Evolutionary conservation across 2,888 invertebrate genomes (phyloP).

Genomic region (Apocheima hispidaria): DNA sequence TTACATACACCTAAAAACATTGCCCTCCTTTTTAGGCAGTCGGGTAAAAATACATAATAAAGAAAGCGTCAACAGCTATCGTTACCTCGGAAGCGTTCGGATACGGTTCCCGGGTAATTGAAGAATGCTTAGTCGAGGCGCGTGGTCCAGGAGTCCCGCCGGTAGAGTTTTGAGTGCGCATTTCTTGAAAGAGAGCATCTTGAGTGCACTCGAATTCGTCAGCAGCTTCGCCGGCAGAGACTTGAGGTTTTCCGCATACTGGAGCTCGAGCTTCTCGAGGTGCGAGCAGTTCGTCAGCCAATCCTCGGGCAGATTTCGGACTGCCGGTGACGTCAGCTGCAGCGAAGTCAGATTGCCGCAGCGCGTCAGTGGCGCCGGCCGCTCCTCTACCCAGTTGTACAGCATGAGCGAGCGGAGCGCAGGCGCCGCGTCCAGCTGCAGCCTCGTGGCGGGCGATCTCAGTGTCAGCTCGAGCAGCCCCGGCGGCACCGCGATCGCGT

Average conservation of each 20-base stretch:
- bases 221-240: constrained; percentile 20
- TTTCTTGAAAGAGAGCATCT: constrained; percentile 17
- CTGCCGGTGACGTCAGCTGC: constrained; percentile 35
- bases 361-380: background rate
- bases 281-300: constrained; percentile 40
- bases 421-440: background rate
- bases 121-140: constrained; percentile 38
- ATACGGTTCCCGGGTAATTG: constrained; percentile 34
- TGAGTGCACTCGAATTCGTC: background rate
- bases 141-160: constrained; percentile 43
- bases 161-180: constrained; percentile 43
- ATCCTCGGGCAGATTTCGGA: constrained; percentile 33
- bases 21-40: too few species aligned
- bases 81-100: background rate
- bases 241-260: background rate
- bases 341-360: background rate
- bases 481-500: constrained; percentile 20
- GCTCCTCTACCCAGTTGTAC: too few species aligned
- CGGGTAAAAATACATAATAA: too few species aligned
- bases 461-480: constrained; percentile 14
- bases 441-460: background rate
- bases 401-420: constrained; percentile 25
- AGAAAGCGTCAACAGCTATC: background rate
- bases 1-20: too few species aligned
- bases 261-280: constrained; percentile 8